These are phyloP conservation scores for Brachionichthys hirsutus DNA, from an alignment of 2,113 vertebrate species.

Conservation along the genomic window DNA sequence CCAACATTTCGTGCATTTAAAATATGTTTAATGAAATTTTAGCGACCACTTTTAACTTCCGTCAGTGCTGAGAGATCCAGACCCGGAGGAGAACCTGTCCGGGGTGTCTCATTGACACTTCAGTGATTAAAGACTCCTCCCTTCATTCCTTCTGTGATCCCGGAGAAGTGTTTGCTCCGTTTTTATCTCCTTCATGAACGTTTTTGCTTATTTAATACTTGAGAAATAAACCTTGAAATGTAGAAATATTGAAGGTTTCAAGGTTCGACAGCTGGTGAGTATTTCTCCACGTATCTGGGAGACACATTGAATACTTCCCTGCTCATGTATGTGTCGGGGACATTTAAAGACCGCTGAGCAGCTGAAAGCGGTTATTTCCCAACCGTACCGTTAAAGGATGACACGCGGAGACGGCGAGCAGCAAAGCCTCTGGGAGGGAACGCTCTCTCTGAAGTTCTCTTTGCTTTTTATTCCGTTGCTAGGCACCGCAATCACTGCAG, in stretches of 20 bases:
- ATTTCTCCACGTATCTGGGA: neutral
- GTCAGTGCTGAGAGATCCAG: too few relatives aligned
- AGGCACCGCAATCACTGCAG: constrained; percentile 15
- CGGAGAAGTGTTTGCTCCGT: too few relatives aligned
- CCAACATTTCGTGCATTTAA: too few relatives aligned
- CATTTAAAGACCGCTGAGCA: neutral
- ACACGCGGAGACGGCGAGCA: neutral
- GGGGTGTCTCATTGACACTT: too few relatives aligned
- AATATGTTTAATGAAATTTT: too few relatives aligned
- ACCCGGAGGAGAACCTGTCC: too few relatives aligned
- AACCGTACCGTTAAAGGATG: neutral
- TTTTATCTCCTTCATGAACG: too few relatives aligned
- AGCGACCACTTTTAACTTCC: too few relatives aligned
- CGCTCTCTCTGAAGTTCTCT: neutral
- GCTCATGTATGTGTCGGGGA: neutral
- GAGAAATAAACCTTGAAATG: too few relatives aligned
- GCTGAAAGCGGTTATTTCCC: constrained; percentile 14
- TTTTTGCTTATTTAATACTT: too few relatives aligned
- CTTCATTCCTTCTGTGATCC: too few relatives aligned
- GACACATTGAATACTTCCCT: neutral
- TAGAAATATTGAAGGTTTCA: neutral
- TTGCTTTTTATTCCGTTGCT: constrained; percentile 18
- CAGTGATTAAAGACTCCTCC: too few relatives aligned
- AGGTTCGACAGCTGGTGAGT: neutral
- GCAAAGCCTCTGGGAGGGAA: neutral